Evolutionary conservation across 1,140 invertebrate species (phyloP), one percentile per base, ranked within the genome.

Genomic region (Bombus vancouverensis): DNA sequence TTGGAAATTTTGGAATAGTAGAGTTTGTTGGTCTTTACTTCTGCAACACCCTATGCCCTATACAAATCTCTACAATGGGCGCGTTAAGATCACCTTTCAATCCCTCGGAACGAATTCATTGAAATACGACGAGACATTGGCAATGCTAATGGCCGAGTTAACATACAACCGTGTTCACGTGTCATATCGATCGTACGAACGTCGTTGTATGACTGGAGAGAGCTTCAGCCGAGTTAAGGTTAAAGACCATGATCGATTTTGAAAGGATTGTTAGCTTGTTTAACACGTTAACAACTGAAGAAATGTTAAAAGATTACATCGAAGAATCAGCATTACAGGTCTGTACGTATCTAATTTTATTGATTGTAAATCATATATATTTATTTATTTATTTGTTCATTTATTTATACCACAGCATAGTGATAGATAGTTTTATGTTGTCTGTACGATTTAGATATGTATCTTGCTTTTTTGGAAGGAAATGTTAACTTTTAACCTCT

Each of bases 171-270:
- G 13, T 37, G 2, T 53, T 47, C 65, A 25, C 44, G 25, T 57
- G 32, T 75, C 4, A 25, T 62, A 81, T 73, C 80, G 70, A 81
- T 81, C 39, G 37, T 28, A 34, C 22, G 13, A 44, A 62, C 8
- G 25, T 37, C 25, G 39, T 74, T 15, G 39, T 65, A 74, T 22
- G 39, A 62, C 25, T 2, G 3, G 32, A 34, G 39, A 22, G 53
- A 83, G 75, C 72, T 83, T 75, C 81, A 66, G 37, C 53, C 28
- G 42, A 47, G 42, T 75, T 53, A n/a, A 68, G 42, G 44, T 83
- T 76, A 53, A 77, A 53, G 28, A 53, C 9, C 15, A 32, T 72
- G 68, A 57, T 81, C 12, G 37, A 72, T 39, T 71, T 53, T 10
- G 22, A 70, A 34, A 25, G 32, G 3, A 10, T 53, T 59, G 28